Base-by-base conservation (phyloP, 2,113 vertebrate genomes). In the Mandrillus leucophaeus region DNA sequence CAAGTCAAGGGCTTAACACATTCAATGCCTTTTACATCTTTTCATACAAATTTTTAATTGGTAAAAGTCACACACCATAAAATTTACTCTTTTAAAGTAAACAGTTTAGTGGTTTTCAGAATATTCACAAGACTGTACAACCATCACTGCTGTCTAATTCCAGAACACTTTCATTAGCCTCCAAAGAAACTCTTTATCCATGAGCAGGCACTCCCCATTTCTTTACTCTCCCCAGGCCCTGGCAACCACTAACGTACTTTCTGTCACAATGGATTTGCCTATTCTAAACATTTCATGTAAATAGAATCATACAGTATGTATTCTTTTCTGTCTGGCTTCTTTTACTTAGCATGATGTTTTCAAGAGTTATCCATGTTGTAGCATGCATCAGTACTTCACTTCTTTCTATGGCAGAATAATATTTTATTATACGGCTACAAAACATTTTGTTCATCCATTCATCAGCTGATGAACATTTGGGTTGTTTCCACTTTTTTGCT, bases 21-120 rank as follows among this genome's bases (percentile, higher is more conserved):
- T 30, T 79, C 52, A 75, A 18, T 96, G 93, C 4, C 52, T 85
- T 96, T 92, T 43, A 72, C 2, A 48, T 93, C 52, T 92, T 90
- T 87, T 90, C 8, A 18, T 32, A 59, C 20, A 68, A 13, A 89
- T 94, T 89, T 88, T 90, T 40, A 45, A 88, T 18, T 85, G 80
- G 96, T 75, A 75, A 38, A 94, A 88, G 40, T 90, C 55, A 35
- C 25, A 38, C 81, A 64, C 18, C 64, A 52, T 78, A 92, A 95
- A 70, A 80, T 66, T 61, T 40, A 78, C 52, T 76, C 79, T 91
- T 89, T 82, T 68, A 40, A 61, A 90, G 48, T 55, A 52, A 38
- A 79, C 20, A 86, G 38, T 32, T 61, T n/a, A 70, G 17, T n/a
- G 55, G 57, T 43, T 79, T 93, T 70, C 50, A 66, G 75, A 40